These are phyloP conservation scores for Lycaon pictus DNA, from an alignment of 2,113 vertebrate species.

Conservation along the genomic window DNA sequence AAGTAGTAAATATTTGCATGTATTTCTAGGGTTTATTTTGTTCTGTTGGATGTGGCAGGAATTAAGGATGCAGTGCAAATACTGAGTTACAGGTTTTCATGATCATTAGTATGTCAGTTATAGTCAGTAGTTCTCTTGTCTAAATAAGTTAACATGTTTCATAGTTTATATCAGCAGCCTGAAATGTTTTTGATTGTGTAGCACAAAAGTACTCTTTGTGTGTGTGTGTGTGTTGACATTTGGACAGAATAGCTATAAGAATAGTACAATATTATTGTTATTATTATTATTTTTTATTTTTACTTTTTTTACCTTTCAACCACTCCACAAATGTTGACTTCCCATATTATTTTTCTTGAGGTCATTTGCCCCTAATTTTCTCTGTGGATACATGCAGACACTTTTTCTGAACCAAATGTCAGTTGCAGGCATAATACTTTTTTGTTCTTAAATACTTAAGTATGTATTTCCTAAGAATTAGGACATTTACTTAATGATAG, in stretches of 20 bases:
- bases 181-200: neutral
- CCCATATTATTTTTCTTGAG: neutral
- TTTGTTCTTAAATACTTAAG: neutral
- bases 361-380: neutral
- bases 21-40: conserved; percentile 32
- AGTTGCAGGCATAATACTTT: neutral
- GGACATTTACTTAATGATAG: neutral
- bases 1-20: neutral
- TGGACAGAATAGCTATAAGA: neutral
- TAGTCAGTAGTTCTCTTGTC: neutral
- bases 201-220: neutral
- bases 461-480: conserved; percentile 33
- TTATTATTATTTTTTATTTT: neutral
- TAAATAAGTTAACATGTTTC: neutral
- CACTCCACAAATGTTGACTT: neutral
- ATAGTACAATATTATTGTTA: neutral
- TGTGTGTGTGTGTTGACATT: neutral
- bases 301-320: neutral
- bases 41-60: neutral
- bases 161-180: neutral
- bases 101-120: neutral
- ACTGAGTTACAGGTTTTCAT: neutral
- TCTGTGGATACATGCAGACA: neutral
- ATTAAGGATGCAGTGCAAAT: neutral
- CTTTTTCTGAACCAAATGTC: neutral